Evolutionary conservation across 2,797 vertebrate species (phyloP).

Genomic region (Poecilia wingei): DNA sequence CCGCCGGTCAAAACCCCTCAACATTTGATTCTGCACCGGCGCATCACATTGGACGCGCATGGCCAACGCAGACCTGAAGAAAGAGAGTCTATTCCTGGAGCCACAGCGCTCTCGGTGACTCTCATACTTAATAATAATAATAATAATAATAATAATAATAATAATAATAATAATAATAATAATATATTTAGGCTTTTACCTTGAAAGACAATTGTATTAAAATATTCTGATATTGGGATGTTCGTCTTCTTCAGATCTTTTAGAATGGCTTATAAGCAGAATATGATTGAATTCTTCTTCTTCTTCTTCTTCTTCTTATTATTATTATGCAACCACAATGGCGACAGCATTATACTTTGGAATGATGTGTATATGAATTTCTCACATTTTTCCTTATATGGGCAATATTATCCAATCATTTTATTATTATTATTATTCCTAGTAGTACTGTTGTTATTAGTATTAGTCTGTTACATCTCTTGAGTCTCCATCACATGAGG

Average conservation of each 20-base stretch:
- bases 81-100: slow-evolving; percentile 5
- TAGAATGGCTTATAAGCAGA: not conserved
- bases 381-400: not conserved
- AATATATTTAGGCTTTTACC: not conserved
- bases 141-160: too few species aligned
- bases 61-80: slow-evolving; percentile 35
- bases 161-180: too few species aligned
- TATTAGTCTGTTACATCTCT: not conserved
- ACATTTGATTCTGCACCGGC: slow-evolving; percentile 63
- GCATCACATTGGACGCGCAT: slow-evolving; percentile 26
- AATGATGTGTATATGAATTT: not conserved
- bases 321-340: not conserved
- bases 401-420: not conserved
- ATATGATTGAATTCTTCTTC: not conserved
- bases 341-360: not conserved
- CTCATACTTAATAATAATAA: not conserved
- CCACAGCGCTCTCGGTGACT: not conserved
- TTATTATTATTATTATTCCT: not conserved
- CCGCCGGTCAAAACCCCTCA: slow-evolving; percentile 62
- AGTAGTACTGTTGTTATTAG: not conserved
- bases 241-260: not conserved
- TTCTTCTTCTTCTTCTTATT: not conserved
- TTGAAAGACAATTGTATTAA: not conserved
- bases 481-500: not conserved
- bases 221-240: not conserved